Evolutionary conservation across 2,888 invertebrate species (phyloP), one percentile per base, ranked within the genome.

Genomic region (Dryobota labecula): DNA sequence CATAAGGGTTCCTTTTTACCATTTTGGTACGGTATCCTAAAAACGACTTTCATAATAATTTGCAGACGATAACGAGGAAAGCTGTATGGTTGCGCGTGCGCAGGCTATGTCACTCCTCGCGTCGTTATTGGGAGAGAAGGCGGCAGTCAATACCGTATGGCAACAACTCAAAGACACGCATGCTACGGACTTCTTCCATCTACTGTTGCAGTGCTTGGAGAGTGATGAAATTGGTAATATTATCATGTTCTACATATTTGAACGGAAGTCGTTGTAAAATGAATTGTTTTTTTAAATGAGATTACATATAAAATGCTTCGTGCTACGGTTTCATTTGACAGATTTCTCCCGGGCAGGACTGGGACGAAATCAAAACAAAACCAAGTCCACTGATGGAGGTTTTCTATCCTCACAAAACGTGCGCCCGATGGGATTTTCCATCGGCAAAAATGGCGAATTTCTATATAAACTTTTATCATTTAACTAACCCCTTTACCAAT

Each of bases 91-190:
- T 18, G 90, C 93, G 57, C 90, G 89, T n/a, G 83, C 91, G 72
- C 93, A 95, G 61, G 89, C 89, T 0, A 68, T 95, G 64, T 76
- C 88, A 0, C 83, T 96, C 2, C 73, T 95, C 0, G 92, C 90
- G 0, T 82, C 89, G 7, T 62, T 96, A 60, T 73, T 95, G 13
- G 66, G 73, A 0, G 94, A 94, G 54, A 87, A 87, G 0, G 70
- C 90, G 0, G 92, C 93, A 0, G 80, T 80, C 7, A 91, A 92
- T 54, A 89, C 83, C 41, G 85, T 94, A 4, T 95, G 95, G 94
- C 70, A 70, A 30, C 90, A 90, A 41, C 73, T 95, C 38, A 89
- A 79, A 41, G 89, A 90, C 3, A 82, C 83, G 1, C 76, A 83
- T 4, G 78, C 90, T 0, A 76, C 67, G 13, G 60, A 87, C 0